These are phyloP conservation scores for Cheilosia variabilis DNA, from an alignment of 2,888 invertebrate genomes.

Conservation along the genomic window DNA sequence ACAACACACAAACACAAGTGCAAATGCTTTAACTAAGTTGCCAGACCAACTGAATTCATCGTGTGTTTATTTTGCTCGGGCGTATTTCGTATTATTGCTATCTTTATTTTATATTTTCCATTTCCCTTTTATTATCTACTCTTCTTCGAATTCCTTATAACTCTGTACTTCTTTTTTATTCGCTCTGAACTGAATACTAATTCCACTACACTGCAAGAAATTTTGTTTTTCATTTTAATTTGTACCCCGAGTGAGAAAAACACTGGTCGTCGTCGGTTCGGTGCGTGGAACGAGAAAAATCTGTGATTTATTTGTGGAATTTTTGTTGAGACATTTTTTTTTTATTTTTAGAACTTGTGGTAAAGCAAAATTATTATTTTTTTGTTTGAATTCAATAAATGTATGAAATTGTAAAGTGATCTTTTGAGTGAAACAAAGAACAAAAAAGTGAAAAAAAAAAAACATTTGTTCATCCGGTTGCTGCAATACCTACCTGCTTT, in stretches of 20 bases:
- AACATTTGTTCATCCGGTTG: constrained; percentile 31
- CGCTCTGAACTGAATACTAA: constrained; percentile 12
- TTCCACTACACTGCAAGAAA: constrained; percentile 67
- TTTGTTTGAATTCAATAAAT: constrained; percentile 12
- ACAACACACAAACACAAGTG: not conserved
- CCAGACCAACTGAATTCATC: constrained; percentile 1
- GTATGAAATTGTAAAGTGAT: constrained; percentile 24
- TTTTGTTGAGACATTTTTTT: constrained; percentile 41
- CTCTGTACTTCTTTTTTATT: constrained; percentile 8
- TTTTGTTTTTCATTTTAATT: constrained; percentile 6
- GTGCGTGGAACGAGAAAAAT: constrained; percentile 53
- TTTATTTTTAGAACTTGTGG: constrained; percentile 68
- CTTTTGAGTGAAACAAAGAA: constrained; percentile 9
- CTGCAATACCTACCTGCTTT: constrained; percentile 57
- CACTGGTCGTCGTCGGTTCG: constrained; percentile 48
- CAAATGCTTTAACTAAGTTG: constrained; percentile 24
- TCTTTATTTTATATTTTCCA: constrained; percentile 33
- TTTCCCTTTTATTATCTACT: constrained; percentile 39
- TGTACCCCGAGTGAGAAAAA: constrained; percentile 51
- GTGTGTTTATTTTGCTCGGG: constrained; percentile 8
- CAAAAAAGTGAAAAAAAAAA: constrained; percentile 21
- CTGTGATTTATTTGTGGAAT: constrained; percentile 44
- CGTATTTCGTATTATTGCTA: constrained; percentile 45
- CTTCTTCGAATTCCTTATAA: constrained; percentile 25
- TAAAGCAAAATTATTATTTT: constrained; percentile 9